Percentiles rank a stretch among this genome's conserved stretches.
phyloP scores from a whole-genome alignment of 2,888 invertebrate genomes.

The Cheilosia impressa region DNA sequence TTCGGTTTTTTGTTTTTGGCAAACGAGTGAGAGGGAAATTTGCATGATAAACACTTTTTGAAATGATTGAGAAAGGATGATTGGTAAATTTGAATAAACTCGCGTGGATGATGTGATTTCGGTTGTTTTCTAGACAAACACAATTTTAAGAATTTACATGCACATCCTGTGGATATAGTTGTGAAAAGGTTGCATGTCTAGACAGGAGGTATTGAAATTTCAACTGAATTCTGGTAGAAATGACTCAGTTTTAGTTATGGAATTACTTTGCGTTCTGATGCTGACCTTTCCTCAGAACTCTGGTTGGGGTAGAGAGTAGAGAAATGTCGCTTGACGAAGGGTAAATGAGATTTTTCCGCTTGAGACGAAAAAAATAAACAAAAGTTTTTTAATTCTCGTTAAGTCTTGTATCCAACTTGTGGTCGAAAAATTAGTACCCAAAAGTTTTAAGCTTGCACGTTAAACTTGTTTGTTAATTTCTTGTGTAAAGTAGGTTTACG shows the following conservation, averaged over 20 bases:
- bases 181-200: no score
- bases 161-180: no score
- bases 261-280: background rate
- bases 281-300: background rate
- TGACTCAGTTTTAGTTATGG: background rate
- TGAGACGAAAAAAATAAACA: no score
- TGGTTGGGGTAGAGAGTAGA: background rate
- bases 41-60: conserved; percentile 43
- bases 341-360: background rate
- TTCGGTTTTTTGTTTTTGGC: background rate
- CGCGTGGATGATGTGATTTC: conserved; percentile 25
- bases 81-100: conserved; percentile 40
- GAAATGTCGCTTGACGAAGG: conserved; percentile 4
- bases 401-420: no score
- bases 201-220: no score
- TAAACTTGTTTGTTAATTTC: background rate
- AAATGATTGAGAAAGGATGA: conserved; percentile 43
- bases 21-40: conserved; percentile 15
- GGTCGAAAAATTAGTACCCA: background rate
- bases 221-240: no score
- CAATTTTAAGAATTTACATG: background rate
- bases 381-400: no score
- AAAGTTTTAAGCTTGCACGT: conserved; percentile 4
- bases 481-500: background rate
- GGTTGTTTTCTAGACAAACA: background rate